phyloP scores from a whole-genome alignment of 2,113 vertebrate species.

The Coregonus clupeaformis region DNA sequence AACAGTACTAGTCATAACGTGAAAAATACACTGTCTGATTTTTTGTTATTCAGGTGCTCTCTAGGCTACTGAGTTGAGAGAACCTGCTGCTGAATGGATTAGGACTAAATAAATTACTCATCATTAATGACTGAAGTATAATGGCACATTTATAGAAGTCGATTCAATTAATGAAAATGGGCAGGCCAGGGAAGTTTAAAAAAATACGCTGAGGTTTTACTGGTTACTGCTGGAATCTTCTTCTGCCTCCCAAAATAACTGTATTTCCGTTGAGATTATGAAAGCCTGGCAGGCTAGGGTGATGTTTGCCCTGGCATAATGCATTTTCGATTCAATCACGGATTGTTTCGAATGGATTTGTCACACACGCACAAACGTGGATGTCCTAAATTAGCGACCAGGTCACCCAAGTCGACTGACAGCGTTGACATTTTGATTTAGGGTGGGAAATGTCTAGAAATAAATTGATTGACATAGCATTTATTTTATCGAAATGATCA shows the following conservation, averaged over 20 bases:
- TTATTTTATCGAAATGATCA: not conserved
- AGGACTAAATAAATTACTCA: not conserved
- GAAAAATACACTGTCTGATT: too few relatives aligned
- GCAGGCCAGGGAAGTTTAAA: not conserved
- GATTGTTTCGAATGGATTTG: not conserved
- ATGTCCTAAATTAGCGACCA: not conserved
- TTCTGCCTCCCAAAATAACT: not conserved
- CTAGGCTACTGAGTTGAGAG: too few relatives aligned
- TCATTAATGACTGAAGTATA: not conserved
- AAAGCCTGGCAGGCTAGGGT: not conserved
- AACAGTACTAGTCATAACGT: too few relatives aligned
- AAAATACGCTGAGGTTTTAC: not conserved
- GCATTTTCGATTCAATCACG: not conserved
- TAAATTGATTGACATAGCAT: not conserved
- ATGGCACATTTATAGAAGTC: not conserved
- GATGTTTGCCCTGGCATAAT: not conserved
- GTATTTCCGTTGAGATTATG: not conserved
- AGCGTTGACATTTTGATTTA: not conserved
- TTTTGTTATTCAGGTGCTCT: too few relatives aligned
- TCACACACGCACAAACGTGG: not conserved
- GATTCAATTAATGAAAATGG: not conserved
- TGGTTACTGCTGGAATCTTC: not conserved
- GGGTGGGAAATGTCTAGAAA: not conserved
- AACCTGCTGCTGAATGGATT: not conserved
- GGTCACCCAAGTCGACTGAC: not conserved